These are phyloP conservation scores for Bacillus rossius DNA, from an alignment of 1,140 invertebrate species.

Conservation along the genomic window DNA sequence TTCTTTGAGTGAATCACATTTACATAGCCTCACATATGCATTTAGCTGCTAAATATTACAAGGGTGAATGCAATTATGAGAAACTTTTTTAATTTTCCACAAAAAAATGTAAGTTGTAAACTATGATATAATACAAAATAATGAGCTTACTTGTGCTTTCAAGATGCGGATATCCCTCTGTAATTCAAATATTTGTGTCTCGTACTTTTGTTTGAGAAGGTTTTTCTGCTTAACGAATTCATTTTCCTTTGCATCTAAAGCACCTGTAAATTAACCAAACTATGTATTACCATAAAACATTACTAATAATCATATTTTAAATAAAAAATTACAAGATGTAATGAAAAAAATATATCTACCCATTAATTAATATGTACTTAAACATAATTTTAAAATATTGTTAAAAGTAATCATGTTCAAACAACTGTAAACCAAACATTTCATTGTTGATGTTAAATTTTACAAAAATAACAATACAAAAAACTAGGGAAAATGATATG, in stretches of 20 bases:
- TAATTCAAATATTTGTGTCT: background rate
- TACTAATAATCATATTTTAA: background rate
- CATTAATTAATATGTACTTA: background rate
- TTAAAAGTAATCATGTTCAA: background rate
- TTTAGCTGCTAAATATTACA: no score
- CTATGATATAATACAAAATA: no score
- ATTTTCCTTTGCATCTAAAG: background rate
- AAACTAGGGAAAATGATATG: no score
- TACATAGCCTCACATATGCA: background rate
- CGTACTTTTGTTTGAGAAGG: background rate
- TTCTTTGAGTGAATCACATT: background rate
- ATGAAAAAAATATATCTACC: background rate
- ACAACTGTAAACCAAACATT: background rate
- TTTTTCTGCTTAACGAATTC: background rate
- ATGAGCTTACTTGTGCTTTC: background rate
- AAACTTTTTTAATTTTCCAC: no score
- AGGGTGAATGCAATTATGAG: no score
- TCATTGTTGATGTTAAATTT: no score
- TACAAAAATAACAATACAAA: no score
- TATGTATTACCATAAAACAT: background rate
- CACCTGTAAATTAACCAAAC: background rate
- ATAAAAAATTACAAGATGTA: background rate
- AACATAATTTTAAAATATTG: background rate
- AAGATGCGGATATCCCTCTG: background rate
- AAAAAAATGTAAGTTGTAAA: no score